Evolutionary conservation across 2,888 invertebrate species (phyloP).

Genomic region (Bedellia somnulentella): DNA sequence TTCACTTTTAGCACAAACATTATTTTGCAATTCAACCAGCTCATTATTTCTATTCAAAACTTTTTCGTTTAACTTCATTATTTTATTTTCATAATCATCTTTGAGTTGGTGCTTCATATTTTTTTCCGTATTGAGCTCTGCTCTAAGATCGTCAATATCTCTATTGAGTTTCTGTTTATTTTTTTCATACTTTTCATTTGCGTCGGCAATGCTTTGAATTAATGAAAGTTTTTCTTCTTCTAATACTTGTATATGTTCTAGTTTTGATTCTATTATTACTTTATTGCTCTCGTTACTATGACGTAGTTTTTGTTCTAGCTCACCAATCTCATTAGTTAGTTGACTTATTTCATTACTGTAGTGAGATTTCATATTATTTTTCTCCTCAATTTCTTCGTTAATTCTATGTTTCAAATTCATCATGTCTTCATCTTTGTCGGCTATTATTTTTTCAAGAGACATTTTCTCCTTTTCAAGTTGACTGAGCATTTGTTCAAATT

Average conservation of each 20-base stretch:
- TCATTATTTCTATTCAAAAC: constrained; percentile 42
- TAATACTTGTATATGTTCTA: constrained; percentile 31
- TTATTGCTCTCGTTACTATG: constrained; percentile 13
- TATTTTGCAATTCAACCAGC: constrained; percentile 39
- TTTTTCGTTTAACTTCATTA: constrained; percentile 43
- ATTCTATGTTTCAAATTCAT: constrained; percentile 32
- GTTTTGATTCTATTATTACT: constrained; percentile 10
- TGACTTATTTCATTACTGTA: constrained; percentile 28
- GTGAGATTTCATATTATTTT: constrained; percentile 22
- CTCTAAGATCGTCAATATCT: constrained; percentile 15
- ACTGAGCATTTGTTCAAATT: constrained; percentile 18
- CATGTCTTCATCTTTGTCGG: constrained; percentile 30
- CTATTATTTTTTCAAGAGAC: constrained; percentile 17
- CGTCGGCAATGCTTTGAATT: constrained; percentile 29
- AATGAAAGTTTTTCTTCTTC: constrained; percentile 39
- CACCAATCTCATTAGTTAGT: constrained; percentile 35
- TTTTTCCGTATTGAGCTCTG: constrained; percentile 28
- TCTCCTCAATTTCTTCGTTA: constrained; percentile 35
- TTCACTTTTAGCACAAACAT: constrained; percentile 31
- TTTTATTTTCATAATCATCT: constrained; percentile 31
- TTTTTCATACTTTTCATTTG: constrained; percentile 28
- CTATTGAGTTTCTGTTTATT: constrained; percentile 15
- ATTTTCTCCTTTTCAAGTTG: constrained; percentile 22
- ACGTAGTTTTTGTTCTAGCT: constrained; percentile 31
- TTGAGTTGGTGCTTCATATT: constrained; percentile 25